These are phyloP conservation scores for Paralichthys olivaceus DNA, from an alignment of 2,113 vertebrate genomes.

Conservation along the genomic window DNA sequence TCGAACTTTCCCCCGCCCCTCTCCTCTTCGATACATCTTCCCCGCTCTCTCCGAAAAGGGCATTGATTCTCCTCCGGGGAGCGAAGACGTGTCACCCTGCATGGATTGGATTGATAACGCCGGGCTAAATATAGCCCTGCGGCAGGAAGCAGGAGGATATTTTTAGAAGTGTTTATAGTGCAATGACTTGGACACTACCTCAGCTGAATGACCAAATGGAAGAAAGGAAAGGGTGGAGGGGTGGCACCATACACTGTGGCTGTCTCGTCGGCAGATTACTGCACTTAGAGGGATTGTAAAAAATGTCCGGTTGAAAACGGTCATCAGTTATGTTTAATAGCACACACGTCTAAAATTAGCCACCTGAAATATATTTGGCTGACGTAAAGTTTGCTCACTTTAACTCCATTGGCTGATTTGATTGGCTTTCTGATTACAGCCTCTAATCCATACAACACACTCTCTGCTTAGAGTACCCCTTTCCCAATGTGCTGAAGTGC, in stretches of 20 bases:
- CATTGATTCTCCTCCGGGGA: slow-evolving; percentile 69
- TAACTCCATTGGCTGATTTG: slow-evolving; percentile 43
- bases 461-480: slow-evolving; percentile 15
- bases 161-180: slow-evolving; percentile 80
- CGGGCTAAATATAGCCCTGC: slow-evolving; percentile 82
- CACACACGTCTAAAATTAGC: slow-evolving; percentile 16
- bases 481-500: slow-evolving; percentile 23
- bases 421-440: slow-evolving; percentile 44
- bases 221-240: neutral
- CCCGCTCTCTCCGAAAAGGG: slow-evolving; percentile 55
- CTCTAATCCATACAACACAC: slow-evolving; percentile 39
- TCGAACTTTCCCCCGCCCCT: slow-evolving; percentile 28
- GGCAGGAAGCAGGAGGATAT: slow-evolving; percentile 77
- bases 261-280: slow-evolving; percentile 48
- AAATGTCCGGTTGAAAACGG: slow-evolving; percentile 7
- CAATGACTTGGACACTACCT: slow-evolving; percentile 58
- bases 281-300: slow-evolving; percentile 59
- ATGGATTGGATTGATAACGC: slow-evolving; percentile 79
- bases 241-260: slow-evolving; percentile 14
- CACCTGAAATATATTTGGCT: slow-evolving; percentile 35
- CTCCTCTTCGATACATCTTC: slow-evolving; percentile 35
- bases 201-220: slow-evolving; percentile 65
- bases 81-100: slow-evolving; percentile 73
- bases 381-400: slow-evolving; percentile 31
- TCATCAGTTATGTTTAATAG: slow-evolving; percentile 50